Evolutionary conservation across 2,797 vertebrate genomes (phyloP), one percentile per base, ranked within the genome.

Genomic region (Macrochelys suwanniensis): DNA sequence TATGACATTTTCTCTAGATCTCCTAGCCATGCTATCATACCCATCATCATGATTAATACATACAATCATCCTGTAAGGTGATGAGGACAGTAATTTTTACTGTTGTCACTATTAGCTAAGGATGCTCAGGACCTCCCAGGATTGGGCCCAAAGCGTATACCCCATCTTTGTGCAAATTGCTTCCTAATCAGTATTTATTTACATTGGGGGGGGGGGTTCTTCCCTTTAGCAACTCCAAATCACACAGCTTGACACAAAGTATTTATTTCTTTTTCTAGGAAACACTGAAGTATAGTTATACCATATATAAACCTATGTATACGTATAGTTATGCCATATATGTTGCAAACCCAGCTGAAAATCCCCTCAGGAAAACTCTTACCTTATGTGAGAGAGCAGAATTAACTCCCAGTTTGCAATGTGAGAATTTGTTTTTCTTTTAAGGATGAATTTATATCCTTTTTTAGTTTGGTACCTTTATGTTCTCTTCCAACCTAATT

Each of bases 401-500:
- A 96, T 95, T 84, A 95, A 97, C 93, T 53, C 28, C 17, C 95
- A 93, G 65, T 93, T 84, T 91, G 86, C 33, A 94, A 91, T 54
- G 78, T 83, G 78, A 96, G 37, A 85, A 5, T 65, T 83, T 49
- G 54, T 61, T 93, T 87, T 42, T 33, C 82, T 89, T 94, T 85
- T 88, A 93, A 93, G 87, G 91, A 97, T 81, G 80, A 96, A 96
- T 92, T 89, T 95, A 21, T 96, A 19, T 97, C 76, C 92, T 89
- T 93, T 94, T 95, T 95, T 88, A 95, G 89, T 91, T 96, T 89
- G 49, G 68, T 94, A 95, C 83, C 88, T 97, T 95, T 94, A 80
- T 92, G 90, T 77, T 97, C 93, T 94, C 91, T 96, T 90, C 94
- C 96, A 95, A 96, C 96, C 95, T 97, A 95, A 94, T 97, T 97